Conservation (phyloP, 1,140 invertebrate genomes). For the Teleopsis dalmanni region DNA sequence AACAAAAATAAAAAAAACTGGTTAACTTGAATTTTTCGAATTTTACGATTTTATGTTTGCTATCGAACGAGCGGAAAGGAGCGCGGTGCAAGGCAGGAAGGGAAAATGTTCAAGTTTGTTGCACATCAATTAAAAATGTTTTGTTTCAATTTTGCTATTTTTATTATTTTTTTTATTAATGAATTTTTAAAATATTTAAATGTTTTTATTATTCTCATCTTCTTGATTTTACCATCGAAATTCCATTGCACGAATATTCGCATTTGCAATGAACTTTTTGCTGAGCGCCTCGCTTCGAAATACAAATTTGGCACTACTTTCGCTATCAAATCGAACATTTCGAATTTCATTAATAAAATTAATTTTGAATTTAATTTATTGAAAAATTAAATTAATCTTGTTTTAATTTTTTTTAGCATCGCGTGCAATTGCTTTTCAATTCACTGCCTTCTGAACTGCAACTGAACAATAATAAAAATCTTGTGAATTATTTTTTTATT, state of each 20-base stretch:
- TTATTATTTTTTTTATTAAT: not conserved
- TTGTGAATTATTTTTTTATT: no score
- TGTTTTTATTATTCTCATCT: not conserved
- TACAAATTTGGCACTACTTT: not conserved
- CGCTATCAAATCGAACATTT: conserved; percentile 2
- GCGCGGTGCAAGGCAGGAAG: no score
- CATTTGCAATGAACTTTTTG: not conserved
- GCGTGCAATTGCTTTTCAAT: no score
- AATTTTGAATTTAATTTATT: not conserved
- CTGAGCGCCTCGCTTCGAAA: not conserved
- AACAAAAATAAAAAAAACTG: no score
- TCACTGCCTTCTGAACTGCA: no score
- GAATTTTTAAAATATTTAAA: not conserved
- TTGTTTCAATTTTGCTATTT: not conserved
- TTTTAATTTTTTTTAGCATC: not conserved
- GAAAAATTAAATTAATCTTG: not conserved
- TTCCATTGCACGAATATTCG: not conserved
- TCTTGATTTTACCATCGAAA: conserved; percentile 1
- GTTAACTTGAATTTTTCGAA: no score
- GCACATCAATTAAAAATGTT: not conserved
- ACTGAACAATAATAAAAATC: no score
- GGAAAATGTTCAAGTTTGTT: no score
- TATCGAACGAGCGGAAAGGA: no score
- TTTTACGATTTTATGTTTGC: no score
- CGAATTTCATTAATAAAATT: not conserved